Evolutionary conservation across 2,113 vertebrate genomes (phyloP).

Genomic region (Aegithalos caudatus): DNA sequence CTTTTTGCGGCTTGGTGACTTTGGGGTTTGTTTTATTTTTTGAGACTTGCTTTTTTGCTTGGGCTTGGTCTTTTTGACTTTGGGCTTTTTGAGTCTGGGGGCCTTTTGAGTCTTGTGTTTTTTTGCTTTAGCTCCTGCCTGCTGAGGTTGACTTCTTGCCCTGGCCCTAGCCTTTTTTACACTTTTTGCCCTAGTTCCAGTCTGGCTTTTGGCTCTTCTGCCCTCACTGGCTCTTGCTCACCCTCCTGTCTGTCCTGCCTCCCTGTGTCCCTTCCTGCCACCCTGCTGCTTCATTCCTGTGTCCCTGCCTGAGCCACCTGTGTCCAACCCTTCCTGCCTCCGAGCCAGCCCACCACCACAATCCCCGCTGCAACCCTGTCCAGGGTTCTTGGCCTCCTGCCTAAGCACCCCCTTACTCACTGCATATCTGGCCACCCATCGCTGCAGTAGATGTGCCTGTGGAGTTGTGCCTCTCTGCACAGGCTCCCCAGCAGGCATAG

Average conservation of each 20-base stretch:
- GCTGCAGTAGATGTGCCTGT: no score
- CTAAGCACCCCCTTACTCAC: fast-evolving
- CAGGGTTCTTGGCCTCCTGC: not conserved
- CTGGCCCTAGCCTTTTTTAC: not conserved
- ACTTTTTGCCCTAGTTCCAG: not conserved
- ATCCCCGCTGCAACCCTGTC: fast-evolving
- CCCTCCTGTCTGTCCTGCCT: not conserved
- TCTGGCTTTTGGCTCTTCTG: not conserved
- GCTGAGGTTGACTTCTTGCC: not conserved
- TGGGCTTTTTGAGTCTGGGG: not conserved
- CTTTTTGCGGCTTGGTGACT: not conserved
- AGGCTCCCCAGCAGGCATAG: not conserved
- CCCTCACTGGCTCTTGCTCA: not conserved
- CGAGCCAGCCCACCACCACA: fast-evolving
- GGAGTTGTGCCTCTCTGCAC: fast-evolving
- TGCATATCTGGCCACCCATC: fast-evolving
- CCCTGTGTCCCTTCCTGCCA: fast-evolving
- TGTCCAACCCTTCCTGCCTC: not conserved
- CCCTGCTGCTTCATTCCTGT: fast-evolving
- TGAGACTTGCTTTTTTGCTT: not conserved
- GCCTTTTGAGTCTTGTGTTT: not conserved
- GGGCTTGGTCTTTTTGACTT: not conserved
- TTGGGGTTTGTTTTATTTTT: not conserved
- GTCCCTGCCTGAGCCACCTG: not conserved
- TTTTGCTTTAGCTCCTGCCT: not conserved